Base-by-base conservation (phyloP, 2,113 vertebrate species). In the Nannospalax galili region DNA sequence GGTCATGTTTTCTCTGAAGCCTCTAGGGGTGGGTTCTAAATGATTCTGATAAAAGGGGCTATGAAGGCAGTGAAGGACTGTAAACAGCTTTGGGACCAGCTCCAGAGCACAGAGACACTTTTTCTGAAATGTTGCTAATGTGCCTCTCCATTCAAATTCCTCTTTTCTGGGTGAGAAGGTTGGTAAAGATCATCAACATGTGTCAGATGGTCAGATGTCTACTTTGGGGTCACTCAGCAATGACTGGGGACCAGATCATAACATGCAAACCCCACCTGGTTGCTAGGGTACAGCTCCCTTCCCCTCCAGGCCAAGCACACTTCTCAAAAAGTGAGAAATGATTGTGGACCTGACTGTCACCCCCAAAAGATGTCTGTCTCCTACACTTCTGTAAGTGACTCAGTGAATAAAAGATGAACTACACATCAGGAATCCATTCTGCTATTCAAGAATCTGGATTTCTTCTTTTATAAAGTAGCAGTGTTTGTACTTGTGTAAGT, bases 251-350 rank as follows among this genome's bases (percentile, higher is more conserved):
- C 22, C 58, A 48, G 30, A 16, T 82, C 35, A 0, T 10, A 64
- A 65, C 60, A 45, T 62, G 22, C 6, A 92, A 69, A 64, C 37
- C 48, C 74, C 56, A 3, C 62, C 42, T 45, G 80, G 30, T 74
- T 85, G 17, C 67, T 85, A 45, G 19, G 7, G 17, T 32, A 0
- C 10, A 7, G 48, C 4, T 14, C 7, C 5, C 20, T 12, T 26
- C 20, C 9, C 35, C 11, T 45, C 10, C 15, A 60, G 19, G 35
- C 70, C 56, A 69, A 95, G 28, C 69, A 7, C 62, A 73, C 4
- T 64, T 89, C 56, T 93, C 32, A 86, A 28, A 84, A 91, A 90
- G 82, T 95, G 64, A 65, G 48, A 52, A 52, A 52, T 52, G 48
- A 52, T 26, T 45, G 8, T 42, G 56, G 28, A 40, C 15, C 26